Evolutionary conservation across 2,888 invertebrate genomes (phyloP), one percentile per base, ranked within the genome.

Genomic region (Escarpia spicata): DNA sequence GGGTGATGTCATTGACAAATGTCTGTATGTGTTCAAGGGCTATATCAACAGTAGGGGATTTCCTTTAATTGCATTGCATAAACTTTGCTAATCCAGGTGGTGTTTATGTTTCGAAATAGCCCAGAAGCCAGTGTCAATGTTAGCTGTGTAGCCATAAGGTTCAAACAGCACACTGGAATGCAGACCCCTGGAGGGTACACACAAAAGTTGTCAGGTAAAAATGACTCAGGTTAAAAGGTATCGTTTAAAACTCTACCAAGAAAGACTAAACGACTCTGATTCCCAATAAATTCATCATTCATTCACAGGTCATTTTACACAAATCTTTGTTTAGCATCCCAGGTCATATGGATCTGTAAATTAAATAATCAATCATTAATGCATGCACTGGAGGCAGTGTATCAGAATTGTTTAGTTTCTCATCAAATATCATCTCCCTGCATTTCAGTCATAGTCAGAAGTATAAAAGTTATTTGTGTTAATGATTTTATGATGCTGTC

Each of bases 11-110:
- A 3, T 26, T 26, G 3, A 26, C n/a, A 75, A 75, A 75, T n/a
- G 26, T n/a, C 19, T 26, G 75, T 26, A 75, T 19, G 75, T 26
- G 6, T 75, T 75, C 75, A 75, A 75, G 26, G 75, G 19, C 26
- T 75, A n/a, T 75, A 75, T 75, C 75, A 75, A 75, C 75, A 75
- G 19, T n/a, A 26, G 75, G 75, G 75, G 19, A n/a, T 26, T 75
- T 75, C 19, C 26, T 75, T 75, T n/a, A 75, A 75, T 75, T 75
- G 26, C n/a, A 26, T 75, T 75, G 75, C 75, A 75, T 75, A 75
- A 75, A 75, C 75, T 15, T 75, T 75, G 75, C n/a, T 75, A 75
- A 75, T 75, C 75, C 75, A 75, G 75, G 26, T 75, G 75, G 75
- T 75, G 75, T 75, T 19, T 75, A 6, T 75, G 75, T 19, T 15